Evolutionary conservation across 2,888 invertebrate genomes (phyloP), one percentile per base, ranked within the genome.

Genomic region (Muscina levida): DNA sequence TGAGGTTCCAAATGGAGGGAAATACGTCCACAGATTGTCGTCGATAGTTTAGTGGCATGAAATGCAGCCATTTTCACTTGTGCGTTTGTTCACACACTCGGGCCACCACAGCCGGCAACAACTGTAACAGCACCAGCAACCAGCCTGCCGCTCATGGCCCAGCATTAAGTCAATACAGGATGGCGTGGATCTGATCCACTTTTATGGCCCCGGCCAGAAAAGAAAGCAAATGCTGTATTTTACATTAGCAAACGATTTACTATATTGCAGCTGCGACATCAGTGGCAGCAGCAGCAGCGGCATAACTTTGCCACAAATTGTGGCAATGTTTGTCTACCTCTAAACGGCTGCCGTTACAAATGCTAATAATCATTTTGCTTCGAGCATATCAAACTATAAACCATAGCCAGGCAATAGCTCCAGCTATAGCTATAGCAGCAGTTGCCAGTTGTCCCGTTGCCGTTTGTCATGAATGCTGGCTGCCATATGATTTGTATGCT

Each of bases 331-430:
- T 80, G 26, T 62, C 70, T 72, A 31, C 31, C 73, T 72, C 56
- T 77, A 81, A 81, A 81, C 77, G 81, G 81, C 77, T 81, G 81
- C 81, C 81, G 81, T 81, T 77, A 81, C 81, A 81, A 82, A 79
- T 82, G 82, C 79, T 82, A 79, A 82, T 82, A 79, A 82, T 76
- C 72, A 73, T 79, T 73, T 67, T 67, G 51, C 39, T 51, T 67
- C n/a, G 39, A 51, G 67, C 51, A 62, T 22, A 42, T 22, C 39
- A 42, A 42, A 62, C 62, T 42, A 15, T n/a, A n/a, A n/a, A n/a
- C n/a, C 62, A 62, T 62, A 13, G 53, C 22, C 53, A 31, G 46
- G 2, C n/a, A 17, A 17, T 17, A 10, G 4, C 37, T 4, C 10
- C 10, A 10, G 37, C 37, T 37, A 37, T 37, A 6, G 37, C 37